Evolutionary conservation across 2,113 vertebrate genomes (phyloP).

Genomic region (Boleophthalmus pectinirostris): DNA sequence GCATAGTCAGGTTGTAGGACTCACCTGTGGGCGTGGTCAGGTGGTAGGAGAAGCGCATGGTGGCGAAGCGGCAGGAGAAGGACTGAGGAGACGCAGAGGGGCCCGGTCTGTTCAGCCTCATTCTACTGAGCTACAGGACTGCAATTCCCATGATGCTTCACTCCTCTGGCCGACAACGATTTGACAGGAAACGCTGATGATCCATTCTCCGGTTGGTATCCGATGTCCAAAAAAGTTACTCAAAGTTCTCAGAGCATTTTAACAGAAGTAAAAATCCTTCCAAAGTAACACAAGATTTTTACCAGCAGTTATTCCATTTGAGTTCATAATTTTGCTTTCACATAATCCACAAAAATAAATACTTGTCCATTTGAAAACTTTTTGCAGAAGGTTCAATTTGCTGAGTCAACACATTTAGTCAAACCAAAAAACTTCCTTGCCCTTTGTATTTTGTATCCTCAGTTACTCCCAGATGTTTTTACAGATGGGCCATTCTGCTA

Average conservation of each 20-base stretch:
- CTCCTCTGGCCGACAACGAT: neutral
- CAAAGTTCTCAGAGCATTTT: constrained; percentile 2
- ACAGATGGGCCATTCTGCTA: too few species aligned
- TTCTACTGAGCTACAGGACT: constrained; percentile 7
- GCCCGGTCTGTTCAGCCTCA: constrained; percentile 15
- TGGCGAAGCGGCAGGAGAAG: constrained; percentile 74
- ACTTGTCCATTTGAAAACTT: too few species aligned
- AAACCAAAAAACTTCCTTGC: too few species aligned
- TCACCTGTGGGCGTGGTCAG: constrained; percentile 57
- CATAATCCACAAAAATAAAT: neutral
- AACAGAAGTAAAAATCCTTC: neutral
- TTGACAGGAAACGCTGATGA: neutral
- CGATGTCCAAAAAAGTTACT: neutral
- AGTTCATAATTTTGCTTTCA: neutral
- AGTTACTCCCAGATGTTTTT: too few species aligned
- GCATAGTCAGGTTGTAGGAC: neutral
- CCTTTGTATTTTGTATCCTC: too few species aligned
- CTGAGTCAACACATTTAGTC: too few species aligned
- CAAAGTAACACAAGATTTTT: neutral
- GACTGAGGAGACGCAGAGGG: constrained; percentile 40
- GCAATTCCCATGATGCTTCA: constrained; percentile 1
- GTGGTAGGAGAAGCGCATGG: constrained; percentile 78
- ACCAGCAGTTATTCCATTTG: neutral
- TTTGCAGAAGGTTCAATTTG: too few species aligned
- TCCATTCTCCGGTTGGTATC: neutral